Evolutionary conservation across 1,140 invertebrate species (phyloP), one percentile per base, ranked within the genome.

Genomic region (Magallana ariakensis): DNA sequence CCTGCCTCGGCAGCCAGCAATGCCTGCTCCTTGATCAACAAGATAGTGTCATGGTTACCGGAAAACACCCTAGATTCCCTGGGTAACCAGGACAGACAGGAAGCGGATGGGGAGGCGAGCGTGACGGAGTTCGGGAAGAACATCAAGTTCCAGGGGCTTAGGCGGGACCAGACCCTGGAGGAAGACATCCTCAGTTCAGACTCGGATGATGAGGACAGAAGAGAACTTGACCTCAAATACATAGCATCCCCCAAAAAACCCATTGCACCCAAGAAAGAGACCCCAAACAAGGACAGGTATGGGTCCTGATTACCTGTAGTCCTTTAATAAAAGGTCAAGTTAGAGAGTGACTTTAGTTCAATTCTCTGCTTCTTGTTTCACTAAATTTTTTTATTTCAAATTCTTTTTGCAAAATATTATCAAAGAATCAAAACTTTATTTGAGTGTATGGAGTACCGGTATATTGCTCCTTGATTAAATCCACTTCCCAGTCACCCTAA

Each of bases 171-270:
- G 11, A 53, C 60, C 15, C 66, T 53, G 13, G 70, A 85, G 16
- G 81, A 90, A 16, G 87, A 89, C 11, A 87, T 89, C 62, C 91
- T 90, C 11, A 90, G 88, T 85, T 92, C 91, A 3, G 92, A 93
- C 22, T 92, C 91, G 53, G 91, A 92, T n/a, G 89, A 91, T 66
- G 88, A 89, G 62, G 90, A 92, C 85, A 93, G 90, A 95, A 89
- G 85, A 80, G 22, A 93, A 56, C 83, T 95, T 95, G 91, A 96
- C 58, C 92, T 87, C 13, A 81, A 89, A 80, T 85, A 86, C 82
- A 66, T 54, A 26, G 60, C 81, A 60, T 62, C 80, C 33, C 75
- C 62, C 58, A 70, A 86, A 80, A 89, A 87, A 87, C 26, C 19
- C 5, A 80, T 22, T 22, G 9, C 46, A 5, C 15, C 26, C 75